Conservation (phyloP, 2,888 invertebrate genomes). For the Elaeidobius kamerunicus region DNA sequence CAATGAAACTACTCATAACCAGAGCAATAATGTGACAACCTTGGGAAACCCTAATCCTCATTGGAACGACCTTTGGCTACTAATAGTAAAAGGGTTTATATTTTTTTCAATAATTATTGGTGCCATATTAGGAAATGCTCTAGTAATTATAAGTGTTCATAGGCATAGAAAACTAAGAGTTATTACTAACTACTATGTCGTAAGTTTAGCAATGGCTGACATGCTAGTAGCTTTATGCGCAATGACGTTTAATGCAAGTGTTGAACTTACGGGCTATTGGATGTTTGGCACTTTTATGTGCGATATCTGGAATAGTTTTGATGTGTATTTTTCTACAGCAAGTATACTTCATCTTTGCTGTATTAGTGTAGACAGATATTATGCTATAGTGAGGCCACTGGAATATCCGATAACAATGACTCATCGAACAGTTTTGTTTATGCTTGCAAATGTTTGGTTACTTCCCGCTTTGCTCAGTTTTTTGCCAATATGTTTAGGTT, state of each 20-base stretch:
- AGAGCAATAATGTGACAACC: constrained; percentile 45
- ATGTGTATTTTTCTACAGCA: constrained; percentile 90
- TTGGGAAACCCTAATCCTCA: constrained; percentile 46
- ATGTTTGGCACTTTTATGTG: constrained; percentile 87
- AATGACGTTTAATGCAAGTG: constrained; percentile 89
- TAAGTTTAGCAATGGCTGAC: constrained; percentile 91
- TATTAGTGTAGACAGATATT: constrained; percentile 84
- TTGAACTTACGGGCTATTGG: constrained; percentile 81
- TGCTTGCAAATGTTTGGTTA: constrained; percentile 89
- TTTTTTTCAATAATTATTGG: constrained; percentile 86
- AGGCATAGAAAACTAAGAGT: constrained; percentile 78
- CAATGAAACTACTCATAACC: constrained; percentile 39
- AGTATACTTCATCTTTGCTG: constrained; percentile 92
- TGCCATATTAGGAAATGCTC: constrained; percentile 87
- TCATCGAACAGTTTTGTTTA: constrained; percentile 71
- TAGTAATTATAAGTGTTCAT: constrained; percentile 83
- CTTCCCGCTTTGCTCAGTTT: constrained; percentile 90
- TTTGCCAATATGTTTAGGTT: constrained; percentile 89
- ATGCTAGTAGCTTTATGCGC: constrained; percentile 88
- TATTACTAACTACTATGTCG: constrained; percentile 94
- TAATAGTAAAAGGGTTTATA: constrained; percentile 71
- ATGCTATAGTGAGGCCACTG: constrained; percentile 87
- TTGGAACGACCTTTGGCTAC: constrained; percentile 57
- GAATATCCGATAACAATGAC: constrained; percentile 94
- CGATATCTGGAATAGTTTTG: constrained; percentile 91